Conservation (phyloP, 2,888 invertebrate genomes). For the Kryphioiulus occultus region DNA sequence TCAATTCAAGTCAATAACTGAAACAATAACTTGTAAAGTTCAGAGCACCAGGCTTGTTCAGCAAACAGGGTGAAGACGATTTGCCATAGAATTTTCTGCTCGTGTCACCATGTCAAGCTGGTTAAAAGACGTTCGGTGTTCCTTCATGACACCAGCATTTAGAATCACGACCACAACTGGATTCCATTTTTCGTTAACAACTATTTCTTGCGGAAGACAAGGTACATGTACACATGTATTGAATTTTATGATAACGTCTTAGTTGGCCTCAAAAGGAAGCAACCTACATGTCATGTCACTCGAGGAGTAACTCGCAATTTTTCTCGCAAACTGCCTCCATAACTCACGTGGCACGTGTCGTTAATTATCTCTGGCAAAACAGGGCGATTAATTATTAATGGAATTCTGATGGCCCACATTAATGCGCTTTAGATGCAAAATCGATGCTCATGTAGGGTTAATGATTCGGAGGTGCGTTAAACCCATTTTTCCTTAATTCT, state of each 20-base stretch:
- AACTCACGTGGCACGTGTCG: background rate
- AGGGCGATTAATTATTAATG: conserved; percentile 13
- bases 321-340: background rate
- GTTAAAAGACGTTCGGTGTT: too few species aligned
- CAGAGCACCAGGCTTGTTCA: too few species aligned
- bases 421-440: conserved; percentile 15
- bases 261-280: background rate
- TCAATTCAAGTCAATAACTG: too few species aligned
- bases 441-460: background rate
- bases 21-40: too few species aligned
- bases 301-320: background rate
- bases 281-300: background rate
- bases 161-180: too few species aligned
- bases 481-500: background rate
- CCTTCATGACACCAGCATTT: too few species aligned
- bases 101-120: too few species aligned
- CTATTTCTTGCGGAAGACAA: background rate
- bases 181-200: too few species aligned
- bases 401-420: conserved; percentile 23
- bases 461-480: background rate
- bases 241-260: conserved; percentile 23
- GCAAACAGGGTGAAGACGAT: too few species aligned
- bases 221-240: background rate
- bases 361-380: background rate
- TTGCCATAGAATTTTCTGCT: too few species aligned